Evolutionary conservation across 1,140 invertebrate species (phyloP).

Genomic region (Pogonus chalceus): DNA sequence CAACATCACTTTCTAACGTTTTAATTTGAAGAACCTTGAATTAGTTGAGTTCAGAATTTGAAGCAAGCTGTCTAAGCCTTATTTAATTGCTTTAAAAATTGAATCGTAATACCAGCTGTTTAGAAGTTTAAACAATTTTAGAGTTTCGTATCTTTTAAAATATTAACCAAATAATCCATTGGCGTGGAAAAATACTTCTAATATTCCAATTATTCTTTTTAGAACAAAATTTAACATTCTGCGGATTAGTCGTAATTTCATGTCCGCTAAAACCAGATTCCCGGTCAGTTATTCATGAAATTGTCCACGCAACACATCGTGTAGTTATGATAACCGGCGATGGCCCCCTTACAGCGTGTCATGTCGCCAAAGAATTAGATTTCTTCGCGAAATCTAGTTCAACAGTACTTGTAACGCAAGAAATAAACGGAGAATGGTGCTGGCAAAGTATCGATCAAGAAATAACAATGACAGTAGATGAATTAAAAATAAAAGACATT

Average conservation of each 20-base stretch:
- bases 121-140: too few species aligned
- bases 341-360: slow-evolving; percentile 96
- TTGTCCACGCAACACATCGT: slow-evolving; percentile 84
- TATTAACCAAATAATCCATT: too few species aligned
- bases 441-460: slow-evolving; percentile 80
- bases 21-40: too few species aligned
- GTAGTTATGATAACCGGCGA: slow-evolving; percentile 99
- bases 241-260: slow-evolving; percentile 96
- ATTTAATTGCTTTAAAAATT: too few species aligned
- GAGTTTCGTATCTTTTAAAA: too few species aligned
- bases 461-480: slow-evolving; percentile 46
- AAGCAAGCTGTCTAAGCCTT: too few species aligned
- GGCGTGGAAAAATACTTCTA: too few species aligned
- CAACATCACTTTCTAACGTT: too few species aligned
- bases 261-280: slow-evolving; percentile 96
- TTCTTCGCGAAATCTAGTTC: slow-evolving; percentile 70
- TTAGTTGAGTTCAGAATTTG: too few species aligned
- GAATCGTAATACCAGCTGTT: too few species aligned
- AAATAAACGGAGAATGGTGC: slow-evolving; percentile 43
- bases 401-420: slow-evolving; percentile 58
- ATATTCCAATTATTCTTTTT: too few species aligned
- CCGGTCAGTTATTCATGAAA: slow-evolving; percentile 84
- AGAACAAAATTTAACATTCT: slow-evolving; percentile 67
- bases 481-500: slow-evolving; percentile 33
- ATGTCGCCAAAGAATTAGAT: slow-evolving; percentile 89